phyloP scores from a whole-genome alignment of 1,140 invertebrate genomes.

The Bombus ignitus region DNA sequence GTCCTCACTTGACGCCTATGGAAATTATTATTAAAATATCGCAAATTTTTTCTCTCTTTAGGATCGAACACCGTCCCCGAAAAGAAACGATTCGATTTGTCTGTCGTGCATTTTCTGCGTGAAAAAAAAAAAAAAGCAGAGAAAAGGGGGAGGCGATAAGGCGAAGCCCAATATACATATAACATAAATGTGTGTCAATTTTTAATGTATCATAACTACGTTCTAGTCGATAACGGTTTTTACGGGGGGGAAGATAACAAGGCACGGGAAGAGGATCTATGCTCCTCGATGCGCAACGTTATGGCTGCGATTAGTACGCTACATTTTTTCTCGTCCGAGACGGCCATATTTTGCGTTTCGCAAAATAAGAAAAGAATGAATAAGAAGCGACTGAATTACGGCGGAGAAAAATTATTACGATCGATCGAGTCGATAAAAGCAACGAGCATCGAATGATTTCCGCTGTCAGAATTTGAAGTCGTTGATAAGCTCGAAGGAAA shows the following conservation, averaged over 20 bases:
- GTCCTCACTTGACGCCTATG: slow-evolving; percentile 31
- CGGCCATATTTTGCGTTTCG: slow-evolving; percentile 10
- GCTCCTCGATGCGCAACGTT: slow-evolving; percentile 34
- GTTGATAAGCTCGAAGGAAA: neutral
- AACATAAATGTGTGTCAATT: slow-evolving; percentile 79
- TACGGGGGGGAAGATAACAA: slow-evolving; percentile 27
- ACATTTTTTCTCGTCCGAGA: slow-evolving; percentile 66
- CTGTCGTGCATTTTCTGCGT: slow-evolving; percentile 25
- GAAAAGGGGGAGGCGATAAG: slow-evolving; percentile 1
- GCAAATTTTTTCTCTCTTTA: slow-evolving; percentile 53
- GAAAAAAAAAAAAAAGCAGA: slow-evolving; percentile 16
- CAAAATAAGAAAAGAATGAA: neutral
- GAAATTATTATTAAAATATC: slow-evolving; percentile 33
- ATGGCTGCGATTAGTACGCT: slow-evolving; percentile 17
- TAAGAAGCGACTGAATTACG: neutral
- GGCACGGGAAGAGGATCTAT: slow-evolving; percentile 38
- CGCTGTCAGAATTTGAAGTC: neutral
- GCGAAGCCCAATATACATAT: slow-evolving; percentile 69
- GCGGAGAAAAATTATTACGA: neutral
- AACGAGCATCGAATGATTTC: neutral
- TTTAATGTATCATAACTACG: slow-evolving; percentile 79
- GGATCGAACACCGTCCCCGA: slow-evolving; percentile 58
- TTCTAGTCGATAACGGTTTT: slow-evolving; percentile 72
- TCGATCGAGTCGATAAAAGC: neutral
- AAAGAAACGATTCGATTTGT: slow-evolving; percentile 16